Conservation (phyloP, 2,888 invertebrate species). For the Synergus laeviventris region DNA sequence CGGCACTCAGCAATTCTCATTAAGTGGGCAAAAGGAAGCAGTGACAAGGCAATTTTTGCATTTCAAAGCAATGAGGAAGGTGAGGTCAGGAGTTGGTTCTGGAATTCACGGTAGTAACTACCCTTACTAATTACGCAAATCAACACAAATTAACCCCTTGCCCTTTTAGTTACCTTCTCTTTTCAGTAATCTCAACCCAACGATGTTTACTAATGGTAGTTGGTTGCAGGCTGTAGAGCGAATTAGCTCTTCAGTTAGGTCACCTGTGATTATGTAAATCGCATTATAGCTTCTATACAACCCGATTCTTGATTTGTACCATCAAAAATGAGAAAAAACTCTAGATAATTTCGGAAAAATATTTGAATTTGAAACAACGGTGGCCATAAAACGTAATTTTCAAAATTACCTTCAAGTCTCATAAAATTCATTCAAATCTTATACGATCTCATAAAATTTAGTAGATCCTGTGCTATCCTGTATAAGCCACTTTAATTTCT, state of each 20-base stretch:
- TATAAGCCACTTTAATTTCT: neutral
- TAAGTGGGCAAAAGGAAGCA: slow-evolving; percentile 16
- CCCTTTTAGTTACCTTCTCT: slow-evolving; percentile 54
- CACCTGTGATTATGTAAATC: slow-evolving; percentile 25
- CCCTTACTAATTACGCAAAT: slow-evolving; percentile 70
- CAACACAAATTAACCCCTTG: slow-evolving; percentile 71
- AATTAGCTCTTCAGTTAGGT: slow-evolving; percentile 30
- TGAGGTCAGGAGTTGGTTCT: slow-evolving; percentile 11
- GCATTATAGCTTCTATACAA: slow-evolving; percentile 13
- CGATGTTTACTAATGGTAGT: slow-evolving; percentile 15
- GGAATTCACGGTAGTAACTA: slow-evolving; percentile 68
- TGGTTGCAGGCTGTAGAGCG: slow-evolving; percentile 18
- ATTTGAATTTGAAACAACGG: neutral
- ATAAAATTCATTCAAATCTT: too few relatives aligned
- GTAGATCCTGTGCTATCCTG: too few relatives aligned
- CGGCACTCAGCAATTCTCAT: neutral
- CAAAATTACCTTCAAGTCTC: too few relatives aligned
- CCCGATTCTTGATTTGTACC: slow-evolving; percentile 30
- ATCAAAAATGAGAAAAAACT: neutral
- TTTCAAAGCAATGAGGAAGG: slow-evolving; percentile 18
- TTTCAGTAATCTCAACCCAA: slow-evolving; percentile 21
- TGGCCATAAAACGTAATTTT: too few relatives aligned
- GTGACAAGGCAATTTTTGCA: slow-evolving; percentile 35
- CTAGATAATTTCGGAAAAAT: neutral
- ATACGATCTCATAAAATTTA: too few relatives aligned